Base-by-base conservation (phyloP, 1,140 invertebrate species). In the Drosophila rufa region DNA sequence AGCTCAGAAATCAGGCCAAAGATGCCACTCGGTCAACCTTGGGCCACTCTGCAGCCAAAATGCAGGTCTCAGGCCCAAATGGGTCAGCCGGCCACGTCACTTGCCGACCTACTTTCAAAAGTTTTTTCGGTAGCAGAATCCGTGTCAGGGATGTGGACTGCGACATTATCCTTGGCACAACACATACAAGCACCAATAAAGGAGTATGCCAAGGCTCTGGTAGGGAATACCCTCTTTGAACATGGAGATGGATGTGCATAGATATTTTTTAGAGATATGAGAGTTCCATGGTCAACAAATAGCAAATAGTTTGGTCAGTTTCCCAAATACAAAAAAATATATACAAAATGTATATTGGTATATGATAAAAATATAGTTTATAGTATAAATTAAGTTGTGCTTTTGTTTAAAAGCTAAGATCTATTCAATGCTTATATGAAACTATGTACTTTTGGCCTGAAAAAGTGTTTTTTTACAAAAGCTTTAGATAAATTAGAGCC, bases 11-110 rank as follows among this genome's bases (percentile, higher is more conserved):
- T 25, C 19, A 48, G 66, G 45, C 36, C 36, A 68, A 30, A 58
- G 30, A 27, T 15, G 36, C 19, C n/a, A 15, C 27, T n/a, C 14
- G 33, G 8, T 4, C 66, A 71, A 25, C 53, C 53, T 71, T 58
- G 48, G 19, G 3, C 11, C 2, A 19, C 15, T 50, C n/a, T 50
- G 65, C 22, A 57, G 36, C 33, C 40, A 5, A 30, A 30, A 14
- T 47, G 50, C 45, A 42, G 19, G n/a, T 42, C 42, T 58, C 9
- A 17, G 43, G 36, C 19, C 30, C 66, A 73, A 73, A 73, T 73
- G 53, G 69, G 69, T 73, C 69, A 73, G 9, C 30, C 30, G 14
- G 67, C 51, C 53, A 73, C 69, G 67, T 73, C 69, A 73, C 66
- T 70, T 38, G 15, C 19, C 50, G 66, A 73, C 69, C 69, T 22